phyloP scores from a whole-genome alignment of 1,140 invertebrate genomes.

The Lineus longissimus region DNA sequence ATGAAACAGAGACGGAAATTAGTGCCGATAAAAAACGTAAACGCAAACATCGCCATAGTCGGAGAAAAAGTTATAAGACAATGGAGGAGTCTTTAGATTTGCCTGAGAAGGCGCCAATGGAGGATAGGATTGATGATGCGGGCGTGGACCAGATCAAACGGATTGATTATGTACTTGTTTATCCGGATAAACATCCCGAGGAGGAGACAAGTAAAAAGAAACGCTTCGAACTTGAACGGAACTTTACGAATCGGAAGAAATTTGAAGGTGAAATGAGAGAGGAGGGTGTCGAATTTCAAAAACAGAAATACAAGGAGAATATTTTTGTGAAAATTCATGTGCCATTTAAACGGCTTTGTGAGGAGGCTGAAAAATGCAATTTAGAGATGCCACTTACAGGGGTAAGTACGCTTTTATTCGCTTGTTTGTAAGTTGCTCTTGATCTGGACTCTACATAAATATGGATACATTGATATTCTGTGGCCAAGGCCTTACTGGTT shows the following conservation, averaged over 20 bases:
- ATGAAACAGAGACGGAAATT: no score
- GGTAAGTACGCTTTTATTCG: constrained; percentile 31
- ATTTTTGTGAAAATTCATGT: constrained; percentile 44
- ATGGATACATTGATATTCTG: background rate
- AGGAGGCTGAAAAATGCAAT: constrained; percentile 46
- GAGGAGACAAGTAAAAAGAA: constrained; percentile 19
- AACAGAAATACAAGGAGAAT: constrained; percentile 31
- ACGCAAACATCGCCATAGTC: no score
- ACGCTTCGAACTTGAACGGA: constrained; percentile 21
- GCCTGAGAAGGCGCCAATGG: no score
- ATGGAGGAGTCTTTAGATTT: no score
- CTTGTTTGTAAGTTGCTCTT: background rate
- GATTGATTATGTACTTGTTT: constrained; percentile 41
- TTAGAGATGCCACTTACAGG: constrained; percentile 48
- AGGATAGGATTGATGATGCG: no score
- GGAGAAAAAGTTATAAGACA: no score
- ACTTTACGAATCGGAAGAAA: constrained; percentile 13
- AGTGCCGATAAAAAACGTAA: no score
- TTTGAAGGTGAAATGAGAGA: constrained; percentile 25
- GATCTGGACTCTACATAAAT: background rate
- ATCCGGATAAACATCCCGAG: constrained; percentile 18
- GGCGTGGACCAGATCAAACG: constrained; percentile 26
- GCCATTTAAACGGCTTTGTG: constrained; percentile 43
- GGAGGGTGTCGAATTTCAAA: constrained; percentile 28
- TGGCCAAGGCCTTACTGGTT: background rate